These are phyloP conservation scores for Crossoptilon crossoptilon DNA, from an alignment of 2,797 vertebrate species.

Conservation along the genomic window DNA sequence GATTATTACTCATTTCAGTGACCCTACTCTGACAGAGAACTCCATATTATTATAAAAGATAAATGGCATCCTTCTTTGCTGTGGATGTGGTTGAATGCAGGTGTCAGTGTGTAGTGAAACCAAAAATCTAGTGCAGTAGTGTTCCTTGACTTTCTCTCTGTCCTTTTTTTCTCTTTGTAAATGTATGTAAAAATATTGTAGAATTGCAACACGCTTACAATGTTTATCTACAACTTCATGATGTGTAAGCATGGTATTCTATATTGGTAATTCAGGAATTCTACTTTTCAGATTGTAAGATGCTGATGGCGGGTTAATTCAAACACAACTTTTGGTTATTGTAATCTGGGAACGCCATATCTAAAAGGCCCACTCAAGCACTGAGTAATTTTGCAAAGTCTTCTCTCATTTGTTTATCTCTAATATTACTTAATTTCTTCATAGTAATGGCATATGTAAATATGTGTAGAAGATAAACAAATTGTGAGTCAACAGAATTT, in stretches of 20 bases:
- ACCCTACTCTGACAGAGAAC: conserved; percentile 80
- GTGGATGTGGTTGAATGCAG: conserved; percentile 74
- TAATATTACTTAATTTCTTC: background rate
- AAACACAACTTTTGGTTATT: background rate
- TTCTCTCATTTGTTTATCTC: background rate
- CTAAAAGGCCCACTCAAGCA: background rate
- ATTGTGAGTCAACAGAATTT: background rate
- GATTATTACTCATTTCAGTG: conserved; percentile 86
- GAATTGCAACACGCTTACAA: background rate
- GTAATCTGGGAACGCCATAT: background rate
- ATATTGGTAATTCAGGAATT: background rate
- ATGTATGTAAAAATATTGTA: background rate
- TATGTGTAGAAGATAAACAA: background rate
- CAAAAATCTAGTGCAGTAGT: conserved; percentile 3
- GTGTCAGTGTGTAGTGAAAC: conserved; percentile 60
- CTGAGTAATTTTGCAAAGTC: background rate
- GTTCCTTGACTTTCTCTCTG: background rate
- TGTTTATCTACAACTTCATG: background rate
- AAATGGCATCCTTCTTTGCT: conserved; percentile 86
- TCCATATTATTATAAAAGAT: conserved; percentile 84
- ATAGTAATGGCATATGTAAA: background rate
- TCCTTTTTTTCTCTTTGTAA: background rate
- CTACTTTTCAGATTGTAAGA: background rate
- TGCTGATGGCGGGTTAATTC: background rate
- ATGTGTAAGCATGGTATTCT: background rate